Percentiles rank a stretch among this genome's conserved stretches.
Evolutionary conservation across 2,113 vertebrate species (phyloP).

Genomic region (Dicerorhinus sumatrensis): DNA sequence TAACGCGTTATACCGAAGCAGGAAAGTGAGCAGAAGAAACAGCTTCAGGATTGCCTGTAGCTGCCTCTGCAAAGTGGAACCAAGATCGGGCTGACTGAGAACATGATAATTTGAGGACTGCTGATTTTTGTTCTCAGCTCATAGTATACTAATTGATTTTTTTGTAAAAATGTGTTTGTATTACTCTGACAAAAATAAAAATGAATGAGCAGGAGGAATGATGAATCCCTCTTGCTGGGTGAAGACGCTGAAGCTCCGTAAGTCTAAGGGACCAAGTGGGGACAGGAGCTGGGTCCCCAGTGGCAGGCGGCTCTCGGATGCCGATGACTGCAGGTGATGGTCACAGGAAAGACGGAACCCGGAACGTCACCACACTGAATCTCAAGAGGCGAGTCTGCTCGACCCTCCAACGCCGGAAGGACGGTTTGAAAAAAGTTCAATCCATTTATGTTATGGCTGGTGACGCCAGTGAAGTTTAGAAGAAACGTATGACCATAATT

Average conservation of each 20-base stretch:
- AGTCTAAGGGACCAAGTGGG: background rate
- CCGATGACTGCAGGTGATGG: background rate
- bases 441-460: background rate
- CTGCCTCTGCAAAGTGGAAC: background rate
- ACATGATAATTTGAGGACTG: background rate
- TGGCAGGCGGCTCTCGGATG: background rate
- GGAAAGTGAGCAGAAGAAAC: background rate
- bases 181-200: background rate
- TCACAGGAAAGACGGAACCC: background rate
- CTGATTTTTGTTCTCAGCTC: background rate
- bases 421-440: background rate
- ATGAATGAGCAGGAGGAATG: background rate
- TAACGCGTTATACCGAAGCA: fast-evolving
- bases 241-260: background rate
- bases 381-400: background rate
- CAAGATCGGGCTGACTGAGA: background rate
- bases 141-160: background rate
- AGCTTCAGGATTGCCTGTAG: background rate
- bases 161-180: background rate
- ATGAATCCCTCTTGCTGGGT: background rate
- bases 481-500: background rate
- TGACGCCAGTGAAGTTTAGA: background rate
- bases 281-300: fast-evolving
- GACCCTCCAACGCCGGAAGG: background rate
- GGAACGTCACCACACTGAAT: fast-evolving